Evolutionary conservation across 2,888 invertebrate species (phyloP).

Genomic region (Emmelina monodactyla): DNA sequence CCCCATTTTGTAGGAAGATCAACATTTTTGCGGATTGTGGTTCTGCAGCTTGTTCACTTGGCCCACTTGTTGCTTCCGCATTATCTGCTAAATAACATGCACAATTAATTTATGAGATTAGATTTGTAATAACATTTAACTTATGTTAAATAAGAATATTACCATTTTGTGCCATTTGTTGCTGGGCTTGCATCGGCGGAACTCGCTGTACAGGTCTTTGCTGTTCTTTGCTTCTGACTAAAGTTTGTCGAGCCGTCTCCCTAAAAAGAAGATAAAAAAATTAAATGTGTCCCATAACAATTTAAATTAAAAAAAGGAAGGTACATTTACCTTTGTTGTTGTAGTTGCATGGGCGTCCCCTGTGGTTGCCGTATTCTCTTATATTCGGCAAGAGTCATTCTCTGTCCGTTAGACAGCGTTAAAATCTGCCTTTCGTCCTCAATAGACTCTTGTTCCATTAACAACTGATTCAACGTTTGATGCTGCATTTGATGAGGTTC

Average conservation of each 20-base stretch:
- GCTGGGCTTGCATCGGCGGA: constrained; percentile 52
- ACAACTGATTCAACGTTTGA: constrained; percentile 27
- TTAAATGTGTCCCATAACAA: background rate
- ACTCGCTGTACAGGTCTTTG: constrained; percentile 56
- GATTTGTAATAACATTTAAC: background rate
- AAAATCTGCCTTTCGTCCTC: constrained; percentile 52
- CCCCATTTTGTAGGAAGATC: constrained; percentile 77
- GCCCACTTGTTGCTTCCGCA: constrained; percentile 36
- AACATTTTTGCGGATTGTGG: constrained; percentile 80
- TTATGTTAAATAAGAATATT: constrained; percentile 6
- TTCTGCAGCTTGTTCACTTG: constrained; percentile 57
- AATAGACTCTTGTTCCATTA: constrained; percentile 39
- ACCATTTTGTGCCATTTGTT: constrained; percentile 32
- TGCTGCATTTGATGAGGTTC: background rate
- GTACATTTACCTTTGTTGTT: constrained; percentile 14
- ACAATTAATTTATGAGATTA: too few relatives aligned
- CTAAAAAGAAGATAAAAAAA: constrained; percentile 20
- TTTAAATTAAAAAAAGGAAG: constrained; percentile 2
- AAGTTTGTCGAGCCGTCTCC: constrained; percentile 48
- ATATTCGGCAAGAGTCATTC: constrained; percentile 52
- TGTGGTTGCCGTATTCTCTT: constrained; percentile 41
- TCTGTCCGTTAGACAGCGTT: constrained; percentile 45
- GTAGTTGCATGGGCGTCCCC: constrained; percentile 36
- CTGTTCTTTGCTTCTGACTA: constrained; percentile 55
- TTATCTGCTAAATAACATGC: constrained; percentile 51